Evolutionary conservation across 2,113 vertebrate species (phyloP).

Genomic region (Apeltes quadracus): DNA sequence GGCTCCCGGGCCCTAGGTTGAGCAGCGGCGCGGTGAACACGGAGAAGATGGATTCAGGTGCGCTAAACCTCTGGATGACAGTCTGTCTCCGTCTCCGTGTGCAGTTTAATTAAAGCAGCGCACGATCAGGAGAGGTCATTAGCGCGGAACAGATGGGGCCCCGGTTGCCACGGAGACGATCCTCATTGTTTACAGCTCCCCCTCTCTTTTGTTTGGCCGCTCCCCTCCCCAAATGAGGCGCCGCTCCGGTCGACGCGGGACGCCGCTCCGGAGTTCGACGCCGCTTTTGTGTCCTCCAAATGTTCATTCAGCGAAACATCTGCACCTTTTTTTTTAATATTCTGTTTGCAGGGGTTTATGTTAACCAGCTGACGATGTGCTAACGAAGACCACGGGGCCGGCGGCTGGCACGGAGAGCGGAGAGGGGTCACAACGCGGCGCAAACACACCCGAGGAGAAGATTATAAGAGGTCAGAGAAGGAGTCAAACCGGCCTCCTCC

Average conservation of each 20-base stretch:
- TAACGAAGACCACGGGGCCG: background rate
- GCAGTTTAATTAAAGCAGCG: conserved; percentile 73
- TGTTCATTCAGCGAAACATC: conserved; percentile 39
- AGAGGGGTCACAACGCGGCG: conserved; percentile 20
- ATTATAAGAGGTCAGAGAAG: conserved; percentile 50
- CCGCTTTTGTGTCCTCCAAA: conserved; percentile 37
- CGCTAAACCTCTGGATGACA: conserved; percentile 15
- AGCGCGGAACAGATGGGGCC: conserved; percentile 77
- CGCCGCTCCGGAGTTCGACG: conserved; percentile 5
- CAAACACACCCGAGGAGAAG: conserved; percentile 43
- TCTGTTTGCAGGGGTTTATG: conserved; percentile 10
- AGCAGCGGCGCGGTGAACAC: background rate
- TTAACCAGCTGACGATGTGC: conserved; percentile 38
- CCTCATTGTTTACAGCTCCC: conserved; percentile 60
- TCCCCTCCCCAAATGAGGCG: conserved; percentile 46
- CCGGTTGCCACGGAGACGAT: conserved; percentile 56
- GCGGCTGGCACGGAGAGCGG: background rate
- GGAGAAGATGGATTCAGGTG: conserved; percentile 31
- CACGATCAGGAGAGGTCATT: conserved; percentile 74
- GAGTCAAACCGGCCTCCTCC: conserved; percentile 45
- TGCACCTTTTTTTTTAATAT: conserved; percentile 5
- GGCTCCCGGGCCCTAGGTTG: background rate
- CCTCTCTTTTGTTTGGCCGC: conserved; percentile 57
- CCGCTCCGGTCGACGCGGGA: background rate
- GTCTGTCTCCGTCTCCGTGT: conserved; percentile 15